Percentiles rank a stretch among this genome's conserved stretches.
phyloP scores from a whole-genome alignment of 2,888 invertebrate species.

The Rhagonycha lutea region DNA sequence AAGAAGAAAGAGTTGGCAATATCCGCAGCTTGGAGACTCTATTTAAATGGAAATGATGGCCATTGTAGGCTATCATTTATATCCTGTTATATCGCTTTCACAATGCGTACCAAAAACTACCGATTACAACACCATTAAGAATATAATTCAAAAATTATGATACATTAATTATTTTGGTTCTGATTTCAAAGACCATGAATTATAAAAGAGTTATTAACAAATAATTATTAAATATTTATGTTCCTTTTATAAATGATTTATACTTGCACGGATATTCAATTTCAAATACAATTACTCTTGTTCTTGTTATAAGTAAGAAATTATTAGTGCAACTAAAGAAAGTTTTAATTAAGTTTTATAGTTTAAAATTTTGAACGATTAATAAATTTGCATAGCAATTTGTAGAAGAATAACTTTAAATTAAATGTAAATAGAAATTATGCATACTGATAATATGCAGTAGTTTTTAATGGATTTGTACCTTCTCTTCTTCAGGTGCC shows the following conservation, averaged over 20 bases:
- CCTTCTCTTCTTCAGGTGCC: too few relatives aligned
- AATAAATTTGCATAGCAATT: background rate
- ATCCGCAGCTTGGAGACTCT: constrained; percentile 46
- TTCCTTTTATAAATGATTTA: background rate
- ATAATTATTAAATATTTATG: background rate
- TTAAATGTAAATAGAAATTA: background rate
- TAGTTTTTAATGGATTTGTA: background rate
- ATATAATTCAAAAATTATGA: constrained; percentile 1
- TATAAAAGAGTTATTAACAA: background rate
- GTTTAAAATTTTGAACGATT: background rate
- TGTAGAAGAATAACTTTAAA: background rate
- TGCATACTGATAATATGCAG: background rate
- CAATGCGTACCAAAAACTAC: constrained; percentile 33
- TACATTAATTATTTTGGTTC: background rate
- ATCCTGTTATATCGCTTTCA: constrained; percentile 46
- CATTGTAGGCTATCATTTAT: constrained; percentile 46
- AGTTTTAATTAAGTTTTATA: background rate
- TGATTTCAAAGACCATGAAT: background rate
- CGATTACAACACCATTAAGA: constrained; percentile 3
- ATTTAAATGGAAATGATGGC: constrained; percentile 51
- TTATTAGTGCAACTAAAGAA: too few relatives aligned
- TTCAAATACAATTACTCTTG: too few relatives aligned
- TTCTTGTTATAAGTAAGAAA: too few relatives aligned
- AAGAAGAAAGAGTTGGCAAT: constrained; percentile 47
- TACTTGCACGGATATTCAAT: background rate